These are phyloP conservation scores for Panagrolaimus sp. DNA, from an alignment of 1,140 invertebrate species.

Conservation along the genomic window DNA sequence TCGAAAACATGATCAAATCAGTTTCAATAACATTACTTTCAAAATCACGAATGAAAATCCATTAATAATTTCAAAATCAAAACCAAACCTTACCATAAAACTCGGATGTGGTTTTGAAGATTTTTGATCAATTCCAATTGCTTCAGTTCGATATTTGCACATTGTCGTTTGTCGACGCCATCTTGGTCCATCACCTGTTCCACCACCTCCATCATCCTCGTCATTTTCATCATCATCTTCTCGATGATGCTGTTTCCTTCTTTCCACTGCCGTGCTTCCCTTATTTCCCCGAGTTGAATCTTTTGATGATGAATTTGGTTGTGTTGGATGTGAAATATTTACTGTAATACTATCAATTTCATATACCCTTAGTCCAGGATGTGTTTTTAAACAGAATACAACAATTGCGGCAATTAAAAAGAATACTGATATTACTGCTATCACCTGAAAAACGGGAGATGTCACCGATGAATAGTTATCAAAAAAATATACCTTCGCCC, in stretches of 20 bases:
- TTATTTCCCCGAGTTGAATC: constrained; percentile 73
- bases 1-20: no score
- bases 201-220: background rate
- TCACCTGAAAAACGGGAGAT: constrained; percentile 77
- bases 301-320: no score
- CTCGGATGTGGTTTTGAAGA: constrained; percentile 56
- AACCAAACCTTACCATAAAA: constrained; percentile 39
- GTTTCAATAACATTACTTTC: no score
- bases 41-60: no score
- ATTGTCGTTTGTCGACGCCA: background rate
- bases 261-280: constrained; percentile 64
- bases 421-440: constrained; percentile 90
- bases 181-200: background rate
- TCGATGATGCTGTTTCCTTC: constrained; percentile 72
- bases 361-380: constrained; percentile 78
- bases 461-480: background rate
- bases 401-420: constrained; percentile 97
- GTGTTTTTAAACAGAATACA: constrained; percentile 89
- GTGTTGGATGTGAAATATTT: constrained; percentile 61
- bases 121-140: constrained; percentile 49
- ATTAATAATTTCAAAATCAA: no score
- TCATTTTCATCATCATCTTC: constrained; percentile 18
- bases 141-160: constrained; percentile 49
- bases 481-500: constrained; percentile 69
- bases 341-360: constrained; percentile 73